These are phyloP conservation scores for Trogon melanurus DNA, from an alignment of 2,113 vertebrate genomes.

Conservation along the genomic window DNA sequence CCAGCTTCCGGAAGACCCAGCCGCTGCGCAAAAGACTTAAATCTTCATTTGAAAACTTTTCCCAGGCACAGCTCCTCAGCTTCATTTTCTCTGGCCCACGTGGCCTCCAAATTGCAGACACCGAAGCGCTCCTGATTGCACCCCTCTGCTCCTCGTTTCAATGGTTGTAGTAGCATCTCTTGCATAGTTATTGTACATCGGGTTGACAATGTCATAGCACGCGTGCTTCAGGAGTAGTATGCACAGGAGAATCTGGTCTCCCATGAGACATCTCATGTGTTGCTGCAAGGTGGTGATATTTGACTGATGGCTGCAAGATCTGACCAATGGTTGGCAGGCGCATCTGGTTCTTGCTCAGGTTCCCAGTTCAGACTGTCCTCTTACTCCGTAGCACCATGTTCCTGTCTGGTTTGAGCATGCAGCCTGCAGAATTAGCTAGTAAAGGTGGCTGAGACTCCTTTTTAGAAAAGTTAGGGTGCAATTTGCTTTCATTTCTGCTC, in stretches of 20 bases:
- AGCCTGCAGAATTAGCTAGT: not conserved
- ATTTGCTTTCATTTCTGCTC: not conserved
- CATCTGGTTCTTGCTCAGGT: not conserved
- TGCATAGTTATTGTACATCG: fast-evolving
- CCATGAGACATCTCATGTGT: not conserved
- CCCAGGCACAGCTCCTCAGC: not conserved
- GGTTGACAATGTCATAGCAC: not conserved
- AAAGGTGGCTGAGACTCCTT: not conserved
- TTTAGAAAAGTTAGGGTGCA: not conserved
- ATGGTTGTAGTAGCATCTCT: not conserved
- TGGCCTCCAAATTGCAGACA: not conserved
- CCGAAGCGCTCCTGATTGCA: not conserved
- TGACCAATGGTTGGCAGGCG: not conserved
- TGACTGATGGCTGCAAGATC: not conserved
- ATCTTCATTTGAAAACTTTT: not conserved
- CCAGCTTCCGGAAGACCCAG: not conserved
- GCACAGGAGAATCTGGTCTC: not conserved
- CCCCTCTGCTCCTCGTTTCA: not conserved
- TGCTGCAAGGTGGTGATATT: not conserved
- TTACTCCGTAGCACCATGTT: not conserved
- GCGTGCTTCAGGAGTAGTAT: not conserved
- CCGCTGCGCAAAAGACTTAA: not conserved
- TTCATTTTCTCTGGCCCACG: not conserved
- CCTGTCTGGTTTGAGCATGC: not conserved
- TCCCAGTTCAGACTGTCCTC: not conserved